phyloP scores from a whole-genome alignment of 2,888 invertebrate species.

The Calliopum simillimum region DNA sequence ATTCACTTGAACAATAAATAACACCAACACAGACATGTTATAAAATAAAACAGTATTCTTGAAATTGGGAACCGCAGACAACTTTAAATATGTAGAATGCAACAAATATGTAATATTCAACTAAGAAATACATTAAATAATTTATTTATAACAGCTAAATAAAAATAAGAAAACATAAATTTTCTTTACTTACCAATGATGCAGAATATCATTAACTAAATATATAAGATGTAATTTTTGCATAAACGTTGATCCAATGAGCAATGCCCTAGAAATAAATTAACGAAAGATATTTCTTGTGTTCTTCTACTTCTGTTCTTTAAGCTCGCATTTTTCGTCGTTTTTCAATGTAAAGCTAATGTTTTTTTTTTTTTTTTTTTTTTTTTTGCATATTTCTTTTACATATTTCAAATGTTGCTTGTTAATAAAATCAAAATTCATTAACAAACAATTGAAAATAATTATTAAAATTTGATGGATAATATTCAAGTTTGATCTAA shows the following conservation, averaged over 20 bases:
- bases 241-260: slow-evolving; percentile 80
- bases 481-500: no score
- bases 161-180: slow-evolving; percentile 24
- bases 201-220: slow-evolving; percentile 97
- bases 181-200: slow-evolving; percentile 86
- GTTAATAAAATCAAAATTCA: slow-evolving; percentile 1
- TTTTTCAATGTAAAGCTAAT: slow-evolving; percentile 1
- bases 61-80: no score
- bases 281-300: slow-evolving; percentile 65
- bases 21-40: no score
- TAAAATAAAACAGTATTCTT: no score
- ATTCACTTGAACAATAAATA: no score
- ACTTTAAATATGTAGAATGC: no score
- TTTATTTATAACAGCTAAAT: slow-evolving; percentile 21
- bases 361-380: slow-evolving; percentile 17
- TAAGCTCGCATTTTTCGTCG: slow-evolving; percentile 8
- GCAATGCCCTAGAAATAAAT: slow-evolving; percentile 71
- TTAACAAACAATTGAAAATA: slow-evolving; percentile 27
- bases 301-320: slow-evolving; percentile 45
- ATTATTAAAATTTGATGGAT: no score
- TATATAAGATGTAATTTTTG: slow-evolving; percentile 98
- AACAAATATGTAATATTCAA: no score
- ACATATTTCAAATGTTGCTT: slow-evolving; percentile 21
- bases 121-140: neutral
- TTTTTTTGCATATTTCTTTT: slow-evolving; percentile 5